Evolutionary conservation across 2,888 invertebrate species (phyloP), one percentile per base, ranked within the genome.

Genomic region (Macrostomum cliftonense): DNA sequence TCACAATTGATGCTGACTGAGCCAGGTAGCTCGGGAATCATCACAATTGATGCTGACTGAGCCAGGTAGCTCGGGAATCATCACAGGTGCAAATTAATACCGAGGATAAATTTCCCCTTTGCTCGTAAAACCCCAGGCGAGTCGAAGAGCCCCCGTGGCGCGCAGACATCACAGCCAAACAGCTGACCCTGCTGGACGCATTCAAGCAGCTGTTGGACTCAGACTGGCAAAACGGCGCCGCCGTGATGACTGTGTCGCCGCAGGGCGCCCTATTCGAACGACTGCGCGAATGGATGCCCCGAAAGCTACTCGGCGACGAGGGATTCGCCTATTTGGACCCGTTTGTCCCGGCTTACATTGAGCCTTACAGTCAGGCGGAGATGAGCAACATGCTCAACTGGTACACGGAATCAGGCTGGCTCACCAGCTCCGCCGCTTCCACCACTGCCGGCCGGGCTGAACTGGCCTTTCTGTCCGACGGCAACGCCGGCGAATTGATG

Each of bases 281-380:
- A n/a, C 36, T 21, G 16, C 38, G 17, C 16, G 46, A 46, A 17
- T 21, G 39, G n/a, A 21, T 28, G 21, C 43, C 19, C 14, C 44
- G 47, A 2, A 46, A 47, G 43, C 36, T 47, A 4, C 43, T 47
- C 17, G 46, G 45, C 2, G 21, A 50, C 9, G 17, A 47, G n/a
- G 47, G 47, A 2, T n/a, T 47, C 21, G n/a, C 19, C 12, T 28
- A 47, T n/a, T 11, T 47, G 21, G 47, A 47, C 14, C 47, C 47
- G 11, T 47, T 47, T 14, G 37, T 47, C 2, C 47, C 47, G 11
- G 46, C 47, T 2, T n/a, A 46, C 37, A 47, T 47, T 4, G 49
- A 43, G 14, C 14, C 14, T 2, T 43, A 17, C 43, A 11, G 17
- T 7, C 14, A 4, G 16, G 20, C 14, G 5, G 43, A 43, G 20